A percentile compares a stretch with the other conserved stretches of the same genome.
phyloP scores from a whole-genome alignment of 2,888 invertebrate species.

The Lacanobia wlatinum region DNA sequence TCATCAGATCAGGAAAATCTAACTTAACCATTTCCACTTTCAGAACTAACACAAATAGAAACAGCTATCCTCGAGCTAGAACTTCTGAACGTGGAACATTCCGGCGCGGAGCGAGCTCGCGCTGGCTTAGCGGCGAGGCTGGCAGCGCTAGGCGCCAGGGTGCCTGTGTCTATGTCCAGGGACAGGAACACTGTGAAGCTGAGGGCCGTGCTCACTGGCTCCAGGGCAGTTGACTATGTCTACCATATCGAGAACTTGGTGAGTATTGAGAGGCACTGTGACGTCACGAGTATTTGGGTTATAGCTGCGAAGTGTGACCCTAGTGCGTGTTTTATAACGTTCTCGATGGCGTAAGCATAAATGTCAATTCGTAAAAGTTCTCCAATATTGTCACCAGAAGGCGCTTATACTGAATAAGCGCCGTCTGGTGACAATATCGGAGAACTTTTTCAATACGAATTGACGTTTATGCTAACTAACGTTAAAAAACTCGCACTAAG shows the following conservation, averaged over 20 bases:
- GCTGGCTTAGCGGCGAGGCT: constrained; percentile 79
- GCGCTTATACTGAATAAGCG: too few relatives aligned
- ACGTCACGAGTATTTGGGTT: too few relatives aligned
- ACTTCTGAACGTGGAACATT: constrained; percentile 92
- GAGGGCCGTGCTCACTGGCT: constrained; percentile 93
- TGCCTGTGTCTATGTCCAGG: constrained; percentile 77
- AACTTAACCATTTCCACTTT: background rate
- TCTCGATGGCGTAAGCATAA: too few relatives aligned
- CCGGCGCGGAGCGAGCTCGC: constrained; percentile 88
- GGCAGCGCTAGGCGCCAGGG: constrained; percentile 78
- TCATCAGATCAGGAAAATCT: background rate
- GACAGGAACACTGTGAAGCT: constrained; percentile 89
- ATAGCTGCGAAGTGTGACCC: too few relatives aligned
- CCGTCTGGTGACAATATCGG: too few relatives aligned
- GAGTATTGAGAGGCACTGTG: background rate
- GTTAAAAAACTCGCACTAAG: too few relatives aligned
- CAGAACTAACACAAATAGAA: constrained; percentile 93
- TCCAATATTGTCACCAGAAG: too few relatives aligned
- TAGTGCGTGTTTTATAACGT: too few relatives aligned
- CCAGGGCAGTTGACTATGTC: constrained; percentile 94
- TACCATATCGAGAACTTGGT: constrained; percentile 94
- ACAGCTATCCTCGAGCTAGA: constrained; percentile 94
- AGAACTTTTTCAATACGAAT: too few relatives aligned
- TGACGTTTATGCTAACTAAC: too few relatives aligned
- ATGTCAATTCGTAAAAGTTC: too few relatives aligned